Evolutionary conservation across 2,888 invertebrate species (phyloP).

Genomic region (Incurvaria masculella): DNA sequence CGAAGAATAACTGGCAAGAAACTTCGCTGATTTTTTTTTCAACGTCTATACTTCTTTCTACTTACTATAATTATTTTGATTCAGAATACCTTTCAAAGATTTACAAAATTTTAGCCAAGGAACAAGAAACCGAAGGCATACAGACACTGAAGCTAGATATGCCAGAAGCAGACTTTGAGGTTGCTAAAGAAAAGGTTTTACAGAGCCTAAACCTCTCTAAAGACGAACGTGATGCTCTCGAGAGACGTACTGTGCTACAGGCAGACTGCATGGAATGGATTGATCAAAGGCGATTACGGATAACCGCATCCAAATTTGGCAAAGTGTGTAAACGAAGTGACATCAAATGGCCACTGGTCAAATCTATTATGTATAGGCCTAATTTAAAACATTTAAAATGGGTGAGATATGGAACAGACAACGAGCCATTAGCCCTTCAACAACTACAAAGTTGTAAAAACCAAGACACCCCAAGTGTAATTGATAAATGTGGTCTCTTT

Average conservation of each 20-base stretch:
- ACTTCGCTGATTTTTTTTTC: no score
- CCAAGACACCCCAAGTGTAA: conserved; percentile 8
- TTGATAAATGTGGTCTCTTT: conserved; percentile 13
- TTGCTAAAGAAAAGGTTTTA: background rate
- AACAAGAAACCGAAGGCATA: no score
- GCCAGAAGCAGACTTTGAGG: background rate
- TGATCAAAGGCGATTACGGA: background rate
- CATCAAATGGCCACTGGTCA: background rate
- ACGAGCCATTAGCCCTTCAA: conserved; percentile 3
- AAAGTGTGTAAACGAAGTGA: background rate
- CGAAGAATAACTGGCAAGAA: no score
- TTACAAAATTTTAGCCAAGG: no score
- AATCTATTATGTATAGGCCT: conserved; percentile 6
- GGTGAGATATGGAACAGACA: conserved; percentile 6
- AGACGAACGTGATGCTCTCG: background rate
- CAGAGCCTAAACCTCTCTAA: background rate
- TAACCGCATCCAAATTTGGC: background rate
- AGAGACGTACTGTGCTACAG: background rate
- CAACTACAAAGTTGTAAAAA: conserved; percentile 4
- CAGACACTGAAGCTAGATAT: no score
- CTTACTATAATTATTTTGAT: no score
- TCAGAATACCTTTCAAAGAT: no score
- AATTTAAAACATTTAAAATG: conserved; percentile 6
- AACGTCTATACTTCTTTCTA: no score
- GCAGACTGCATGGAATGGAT: background rate